Conservation (phyloP, 2,888 invertebrate genomes). For the Agonopterix subpropinquella region DNA sequence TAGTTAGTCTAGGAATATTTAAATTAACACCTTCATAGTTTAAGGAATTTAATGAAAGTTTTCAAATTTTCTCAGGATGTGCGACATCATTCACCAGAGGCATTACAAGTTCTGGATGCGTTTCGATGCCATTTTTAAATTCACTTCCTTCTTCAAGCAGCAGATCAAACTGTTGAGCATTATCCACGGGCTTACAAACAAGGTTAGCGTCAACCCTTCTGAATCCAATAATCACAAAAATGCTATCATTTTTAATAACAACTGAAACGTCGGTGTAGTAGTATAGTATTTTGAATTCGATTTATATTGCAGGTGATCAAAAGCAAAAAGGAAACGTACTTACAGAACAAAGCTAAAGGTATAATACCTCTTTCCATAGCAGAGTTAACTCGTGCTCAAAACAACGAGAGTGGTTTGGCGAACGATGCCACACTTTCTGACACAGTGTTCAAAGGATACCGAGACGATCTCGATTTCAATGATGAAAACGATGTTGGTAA, state of each 20-base stretch:
- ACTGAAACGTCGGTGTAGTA: no score
- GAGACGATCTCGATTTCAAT: constrained; percentile 87
- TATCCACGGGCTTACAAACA: constrained; percentile 86
- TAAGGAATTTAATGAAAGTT: no score
- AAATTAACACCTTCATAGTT: no score
- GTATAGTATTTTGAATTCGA: no score
- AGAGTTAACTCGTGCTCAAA: constrained; percentile 44
- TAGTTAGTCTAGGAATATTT: neutral
- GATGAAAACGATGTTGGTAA: constrained; percentile 87
- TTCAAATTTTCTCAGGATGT: constrained; percentile 73
- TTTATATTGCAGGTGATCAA: constrained; percentile 64
- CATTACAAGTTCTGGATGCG: constrained; percentile 85
- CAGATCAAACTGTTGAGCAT: constrained; percentile 80
- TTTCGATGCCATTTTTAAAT: constrained; percentile 81
- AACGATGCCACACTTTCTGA: constrained; percentile 57
- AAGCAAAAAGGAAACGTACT: constrained; percentile 76
- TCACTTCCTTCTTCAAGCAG: constrained; percentile 80
- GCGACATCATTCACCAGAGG: constrained; percentile 86
- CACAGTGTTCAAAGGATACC: constrained; percentile 78
- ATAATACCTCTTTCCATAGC: constrained; percentile 53
- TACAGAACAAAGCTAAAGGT: constrained; percentile 65
- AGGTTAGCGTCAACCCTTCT: constrained; percentile 52
- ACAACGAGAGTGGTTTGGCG: constrained; percentile 44
- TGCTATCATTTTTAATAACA: no score
- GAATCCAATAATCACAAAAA: no score